Conservation (phyloP, 2,888 invertebrate species). For the Apamea crenata region DNA sequence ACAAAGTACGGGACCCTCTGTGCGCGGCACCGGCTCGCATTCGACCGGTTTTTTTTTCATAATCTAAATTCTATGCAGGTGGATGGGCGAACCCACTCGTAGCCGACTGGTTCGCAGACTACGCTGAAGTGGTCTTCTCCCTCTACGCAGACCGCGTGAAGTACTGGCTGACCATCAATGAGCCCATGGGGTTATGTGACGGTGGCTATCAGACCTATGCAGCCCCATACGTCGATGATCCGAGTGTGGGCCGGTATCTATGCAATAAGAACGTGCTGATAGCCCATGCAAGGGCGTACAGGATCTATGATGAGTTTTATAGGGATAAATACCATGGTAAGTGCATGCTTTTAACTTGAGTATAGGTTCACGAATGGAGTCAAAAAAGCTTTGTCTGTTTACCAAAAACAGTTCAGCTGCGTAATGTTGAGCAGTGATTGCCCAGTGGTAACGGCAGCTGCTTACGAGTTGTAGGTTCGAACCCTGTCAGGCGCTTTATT, state of each 20-base stretch:
- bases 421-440: no score
- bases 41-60: no score
- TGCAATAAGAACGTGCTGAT: slow-evolving; percentile 90
- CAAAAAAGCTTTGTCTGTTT: no score
- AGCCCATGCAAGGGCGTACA: slow-evolving; percentile 91
- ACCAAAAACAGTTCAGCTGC: no score
- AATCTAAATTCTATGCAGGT: slow-evolving; percentile 72
- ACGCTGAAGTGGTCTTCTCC: slow-evolving; percentile 87
- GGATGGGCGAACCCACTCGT: slow-evolving; percentile 92
- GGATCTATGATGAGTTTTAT: slow-evolving; percentile 89
- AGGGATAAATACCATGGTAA: slow-evolving; percentile 84
- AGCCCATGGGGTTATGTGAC: slow-evolving; percentile 83
- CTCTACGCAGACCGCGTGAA: slow-evolving; percentile 91
- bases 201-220: slow-evolving; percentile 11
- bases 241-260: slow-evolving; percentile 49
- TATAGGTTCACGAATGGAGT: not conserved
- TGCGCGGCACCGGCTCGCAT: no score
- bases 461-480: no score
- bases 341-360: not conserved
- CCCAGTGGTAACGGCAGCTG: no score
- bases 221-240: slow-evolving; percentile 57
- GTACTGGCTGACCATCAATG: slow-evolving; percentile 93
- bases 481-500: no score
- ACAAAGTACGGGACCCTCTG: no score
- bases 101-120: slow-evolving; percentile 90